These are phyloP conservation scores for Netelia inedita DNA, from an alignment of 2,888 invertebrate species.

Conservation along the genomic window DNA sequence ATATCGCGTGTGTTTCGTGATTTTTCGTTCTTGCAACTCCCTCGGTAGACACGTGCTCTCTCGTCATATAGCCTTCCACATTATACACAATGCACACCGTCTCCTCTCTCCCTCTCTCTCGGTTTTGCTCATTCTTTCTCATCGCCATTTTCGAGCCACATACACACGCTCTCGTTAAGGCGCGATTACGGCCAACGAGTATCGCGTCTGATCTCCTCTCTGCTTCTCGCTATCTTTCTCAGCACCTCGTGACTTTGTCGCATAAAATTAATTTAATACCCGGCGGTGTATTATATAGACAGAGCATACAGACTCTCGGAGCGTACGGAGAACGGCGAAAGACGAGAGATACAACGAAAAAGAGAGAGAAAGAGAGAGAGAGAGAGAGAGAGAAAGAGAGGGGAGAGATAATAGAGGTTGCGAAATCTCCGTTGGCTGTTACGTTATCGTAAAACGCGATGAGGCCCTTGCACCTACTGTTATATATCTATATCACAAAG, in stretches of 20 bases:
- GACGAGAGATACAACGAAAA: conserved; percentile 8
- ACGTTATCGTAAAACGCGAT: conserved; percentile 35
- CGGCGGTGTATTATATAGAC: conserved; percentile 23
- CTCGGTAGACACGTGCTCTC: conserved; percentile 6
- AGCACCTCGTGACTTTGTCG: conserved; percentile 58
- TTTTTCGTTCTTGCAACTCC: conserved; percentile 15
- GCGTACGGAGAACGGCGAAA: conserved; percentile 9
- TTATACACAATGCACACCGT: not conserved
- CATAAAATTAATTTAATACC: conserved; percentile 69
- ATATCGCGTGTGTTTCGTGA: not conserved
- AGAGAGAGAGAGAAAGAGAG: conserved; percentile 14
- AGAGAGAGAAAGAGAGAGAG: conserved; percentile 20
- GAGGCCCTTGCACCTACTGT: conserved; percentile 20
- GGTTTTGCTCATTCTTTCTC: conserved; percentile 5
- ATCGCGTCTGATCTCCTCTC: conserved; percentile 52
- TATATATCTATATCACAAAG: conserved; percentile 1
- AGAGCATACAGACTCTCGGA: not conserved
- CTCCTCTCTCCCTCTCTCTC: not conserved
- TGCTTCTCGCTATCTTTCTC: not conserved
- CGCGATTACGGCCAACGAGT: conserved; percentile 63
- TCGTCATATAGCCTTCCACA: not conserved
- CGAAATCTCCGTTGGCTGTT: conserved; percentile 47
- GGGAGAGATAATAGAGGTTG: conserved; percentile 38
- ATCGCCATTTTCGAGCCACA: conserved; percentile 5
- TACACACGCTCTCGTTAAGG: conserved; percentile 64